A percentile compares a stretch with the other conserved stretches of the same genome.
Evolutionary conservation across 2,888 invertebrate genomes (phyloP).

Genomic region (Dendrolimus pini): DNA sequence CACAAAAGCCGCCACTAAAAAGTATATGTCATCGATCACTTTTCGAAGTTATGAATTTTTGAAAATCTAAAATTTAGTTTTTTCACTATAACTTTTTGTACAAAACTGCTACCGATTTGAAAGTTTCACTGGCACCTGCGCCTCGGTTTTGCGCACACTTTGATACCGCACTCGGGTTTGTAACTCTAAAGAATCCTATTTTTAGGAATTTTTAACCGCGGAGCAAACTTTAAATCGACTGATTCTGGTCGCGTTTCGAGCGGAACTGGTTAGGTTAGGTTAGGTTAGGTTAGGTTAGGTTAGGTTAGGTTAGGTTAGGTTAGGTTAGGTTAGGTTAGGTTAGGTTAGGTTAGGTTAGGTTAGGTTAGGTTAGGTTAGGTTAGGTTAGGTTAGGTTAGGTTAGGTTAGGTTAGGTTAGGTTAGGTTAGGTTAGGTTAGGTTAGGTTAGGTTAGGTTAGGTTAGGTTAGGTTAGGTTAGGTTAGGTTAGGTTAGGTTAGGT

Average conservation of each 20-base stretch:
- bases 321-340: slow-evolving; percentile 18
- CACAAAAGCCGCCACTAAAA: no score
- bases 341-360: slow-evolving; percentile 15
- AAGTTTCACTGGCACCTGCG: no score
- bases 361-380: slow-evolving; percentile 15
- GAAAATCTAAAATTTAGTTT: no score
- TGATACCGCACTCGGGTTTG: no score
- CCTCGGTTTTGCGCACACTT: no score
- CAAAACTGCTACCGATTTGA: no score
- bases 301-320: slow-evolving; percentile 17
- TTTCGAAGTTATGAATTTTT: no score
- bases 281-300: slow-evolving; percentile 15
- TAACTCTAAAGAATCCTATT: no score
- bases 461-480: slow-evolving; percentile 15
- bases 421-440: slow-evolving; percentile 18
- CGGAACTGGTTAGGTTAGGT: slow-evolving; percentile 5
- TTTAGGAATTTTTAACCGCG: no score
- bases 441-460: slow-evolving; percentile 14
- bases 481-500: slow-evolving; percentile 16
- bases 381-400: slow-evolving; percentile 18
- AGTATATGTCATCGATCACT: no score
- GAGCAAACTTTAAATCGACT: background rate
- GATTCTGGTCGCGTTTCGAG: slow-evolving; percentile 7
- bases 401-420: slow-evolving; percentile 18
- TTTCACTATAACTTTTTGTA: no score